Evolutionary conservation across 2,113 vertebrate genomes (phyloP).

Genomic region (Opisthocomus hoazin): DNA sequence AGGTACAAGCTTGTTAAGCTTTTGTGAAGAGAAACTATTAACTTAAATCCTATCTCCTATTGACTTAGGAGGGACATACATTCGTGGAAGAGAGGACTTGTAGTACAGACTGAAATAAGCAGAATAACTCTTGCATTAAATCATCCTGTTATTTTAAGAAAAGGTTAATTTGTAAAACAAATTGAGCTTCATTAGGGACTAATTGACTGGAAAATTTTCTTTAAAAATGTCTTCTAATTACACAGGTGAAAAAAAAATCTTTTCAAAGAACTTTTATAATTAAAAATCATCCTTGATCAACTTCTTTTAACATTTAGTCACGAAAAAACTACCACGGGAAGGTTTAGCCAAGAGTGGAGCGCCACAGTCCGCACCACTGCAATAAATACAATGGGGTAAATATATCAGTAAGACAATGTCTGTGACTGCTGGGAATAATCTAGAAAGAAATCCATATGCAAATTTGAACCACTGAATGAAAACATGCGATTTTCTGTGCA

Average conservation of each 20-base stretch:
- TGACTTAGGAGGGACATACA: not conserved
- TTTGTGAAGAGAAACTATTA: not conserved
- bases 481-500: not conserved
- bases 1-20: not conserved
- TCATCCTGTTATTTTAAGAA: slow-evolving; percentile 57
- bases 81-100: not conserved
- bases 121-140: slow-evolving; percentile 52
- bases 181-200: slow-evolving; percentile 55
- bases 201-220: slow-evolving; percentile 59
- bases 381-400: not conserved
- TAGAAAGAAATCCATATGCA: not conserved
- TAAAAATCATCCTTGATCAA: slow-evolving; percentile 41
- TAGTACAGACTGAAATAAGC: not conserved
- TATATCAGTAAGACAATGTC: not conserved
- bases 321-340: not conserved
- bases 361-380: not conserved
- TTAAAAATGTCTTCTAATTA: slow-evolving; percentile 56
- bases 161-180: slow-evolving; percentile 64
- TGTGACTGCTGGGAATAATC: not conserved
- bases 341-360: not conserved
- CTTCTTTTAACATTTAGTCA: slow-evolving; percentile 41
- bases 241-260: slow-evolving; percentile 42
- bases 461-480: not conserved
- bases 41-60: not conserved
- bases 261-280: slow-evolving; percentile 46